Evolutionary conservation across 2,113 vertebrate genomes (phyloP), one percentile per base, ranked within the genome.

Genomic region (Gambusia affinis): DNA sequence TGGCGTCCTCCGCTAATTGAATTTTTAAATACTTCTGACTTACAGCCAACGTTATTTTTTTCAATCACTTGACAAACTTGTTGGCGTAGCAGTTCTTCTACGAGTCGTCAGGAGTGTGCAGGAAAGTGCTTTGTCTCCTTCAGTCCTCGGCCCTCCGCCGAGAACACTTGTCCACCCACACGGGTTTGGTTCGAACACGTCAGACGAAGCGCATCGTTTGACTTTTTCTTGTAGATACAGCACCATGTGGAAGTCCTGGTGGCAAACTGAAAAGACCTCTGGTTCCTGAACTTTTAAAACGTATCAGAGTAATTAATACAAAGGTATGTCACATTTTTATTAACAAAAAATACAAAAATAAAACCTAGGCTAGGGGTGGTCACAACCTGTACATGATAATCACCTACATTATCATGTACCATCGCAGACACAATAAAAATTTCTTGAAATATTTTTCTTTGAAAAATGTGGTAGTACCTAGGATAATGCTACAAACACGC

Each of bases 21-120:
- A 57, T 14, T 30, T 51, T 78, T 47, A 65, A 75, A 83, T 42
- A 27, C 81, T 73, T 77, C 27, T 75, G 51, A 81, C 78, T 82
- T 70, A 12, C 28, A 75, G 73, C 44, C 76, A 83, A 80, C 5
- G 81, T 37, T 11, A 37, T 37, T 87, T 42, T 30, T 44, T 81
- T 75, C 84, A 76, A 31, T 85, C 67, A 76, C 72, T 65, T 57
- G 27, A 76, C 69, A 72, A 67, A 29, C 66, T 37, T 54, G 73
- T 57, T 84, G 64, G 85, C 8, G 27, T 31, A 30, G 28, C 75
- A 54, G 75, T 72, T 67, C 83, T 72, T 68, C 71, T 70, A 22
- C 17, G 5, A 66, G 37, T 75, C 85, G 81, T 83, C 83, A 76
- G 69, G 42, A 30, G 51, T 1, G 3, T 37, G 78, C 30, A 57